Percentiles rank a stretch among this genome's conserved stretches.
Conservation (phyloP, 2,113 vertebrate genomes). For the Corvus cornix region DNA sequence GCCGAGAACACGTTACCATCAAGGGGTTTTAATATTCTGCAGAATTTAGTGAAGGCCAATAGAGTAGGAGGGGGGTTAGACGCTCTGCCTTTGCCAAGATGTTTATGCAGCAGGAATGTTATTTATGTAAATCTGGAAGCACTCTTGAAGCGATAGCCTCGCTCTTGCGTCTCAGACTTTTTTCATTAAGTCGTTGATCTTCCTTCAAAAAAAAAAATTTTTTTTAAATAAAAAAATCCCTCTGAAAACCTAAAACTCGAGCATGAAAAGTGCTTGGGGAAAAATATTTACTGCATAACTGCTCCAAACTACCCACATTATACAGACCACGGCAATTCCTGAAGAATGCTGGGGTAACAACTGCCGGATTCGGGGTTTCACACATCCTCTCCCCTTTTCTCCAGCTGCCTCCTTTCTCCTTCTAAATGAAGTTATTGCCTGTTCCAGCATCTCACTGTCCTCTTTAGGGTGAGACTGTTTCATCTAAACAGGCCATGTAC, state of each 20-base stretch:
- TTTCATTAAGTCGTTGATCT: constrained; percentile 73
- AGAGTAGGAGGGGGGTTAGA: constrained; percentile 62
- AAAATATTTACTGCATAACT: constrained; percentile 64
- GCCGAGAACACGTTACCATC: constrained; percentile 69
- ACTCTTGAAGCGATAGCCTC: constrained; percentile 48
- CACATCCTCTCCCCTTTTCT: constrained; percentile 5
- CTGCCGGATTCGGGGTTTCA: background rate
- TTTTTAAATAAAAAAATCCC: background rate
- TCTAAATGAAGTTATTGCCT: background rate
- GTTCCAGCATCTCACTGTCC: background rate
- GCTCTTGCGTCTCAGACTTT: constrained; percentile 70
- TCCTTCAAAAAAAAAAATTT: constrained; percentile 51
- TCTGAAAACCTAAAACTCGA: constrained; percentile 34
- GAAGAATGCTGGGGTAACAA: constrained; percentile 45
- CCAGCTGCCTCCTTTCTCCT: background rate
- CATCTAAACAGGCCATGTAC: background rate
- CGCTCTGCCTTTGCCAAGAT: constrained; percentile 70
- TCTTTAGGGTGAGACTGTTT: background rate
- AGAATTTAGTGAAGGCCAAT: constrained; percentile 65
- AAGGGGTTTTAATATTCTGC: constrained; percentile 60
- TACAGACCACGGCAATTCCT: constrained; percentile 42
- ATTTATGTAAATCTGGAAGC: constrained; percentile 77
- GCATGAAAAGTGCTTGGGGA: constrained; percentile 60
- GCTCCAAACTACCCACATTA: constrained; percentile 59
- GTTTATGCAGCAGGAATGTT: constrained; percentile 75